Conservation (phyloP, 2,113 vertebrate species). For the Lichenostomus cassidix region DNA sequence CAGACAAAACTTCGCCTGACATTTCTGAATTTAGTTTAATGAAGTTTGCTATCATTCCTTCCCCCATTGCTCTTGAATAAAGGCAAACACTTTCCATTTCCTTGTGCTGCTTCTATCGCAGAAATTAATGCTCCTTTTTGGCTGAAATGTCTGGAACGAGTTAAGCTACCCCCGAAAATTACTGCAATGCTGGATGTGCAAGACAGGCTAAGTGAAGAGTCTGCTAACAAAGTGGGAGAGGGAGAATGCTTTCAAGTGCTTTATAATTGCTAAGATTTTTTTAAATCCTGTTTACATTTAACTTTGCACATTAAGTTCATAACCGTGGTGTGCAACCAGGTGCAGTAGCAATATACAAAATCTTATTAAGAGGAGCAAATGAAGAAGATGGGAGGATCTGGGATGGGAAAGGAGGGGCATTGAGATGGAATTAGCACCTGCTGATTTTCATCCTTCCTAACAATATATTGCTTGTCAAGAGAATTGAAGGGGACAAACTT, state of each 20-base stretch:
- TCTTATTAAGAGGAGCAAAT: slow-evolving; percentile 31
- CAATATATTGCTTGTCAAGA: slow-evolving; percentile 32
- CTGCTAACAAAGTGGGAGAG: not conserved
- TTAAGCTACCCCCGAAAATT: not conserved
- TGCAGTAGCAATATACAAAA: not conserved
- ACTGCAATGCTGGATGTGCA: not conserved
- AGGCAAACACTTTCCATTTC: not conserved
- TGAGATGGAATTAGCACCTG: slow-evolving; percentile 43
- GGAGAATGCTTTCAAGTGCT: not conserved
- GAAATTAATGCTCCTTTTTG: not conserved
- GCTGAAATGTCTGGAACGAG: not conserved
- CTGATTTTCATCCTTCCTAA: slow-evolving; percentile 15
- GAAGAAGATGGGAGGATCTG: not conserved
- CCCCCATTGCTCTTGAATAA: not conserved
- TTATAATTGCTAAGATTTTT: not conserved
- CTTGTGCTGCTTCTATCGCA: not conserved
- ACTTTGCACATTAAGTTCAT: slow-evolving; percentile 25
- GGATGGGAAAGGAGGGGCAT: not conserved
- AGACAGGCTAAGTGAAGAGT: not conserved
- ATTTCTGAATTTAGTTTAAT: not conserved
- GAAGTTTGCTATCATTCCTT: not conserved
- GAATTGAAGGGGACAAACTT: not conserved
- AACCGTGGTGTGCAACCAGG: not conserved
- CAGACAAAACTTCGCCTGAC: not conserved
- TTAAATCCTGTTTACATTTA: slow-evolving; percentile 35